phyloP scores from a whole-genome alignment of 2,113 vertebrate species.

The Sitta europaea region DNA sequence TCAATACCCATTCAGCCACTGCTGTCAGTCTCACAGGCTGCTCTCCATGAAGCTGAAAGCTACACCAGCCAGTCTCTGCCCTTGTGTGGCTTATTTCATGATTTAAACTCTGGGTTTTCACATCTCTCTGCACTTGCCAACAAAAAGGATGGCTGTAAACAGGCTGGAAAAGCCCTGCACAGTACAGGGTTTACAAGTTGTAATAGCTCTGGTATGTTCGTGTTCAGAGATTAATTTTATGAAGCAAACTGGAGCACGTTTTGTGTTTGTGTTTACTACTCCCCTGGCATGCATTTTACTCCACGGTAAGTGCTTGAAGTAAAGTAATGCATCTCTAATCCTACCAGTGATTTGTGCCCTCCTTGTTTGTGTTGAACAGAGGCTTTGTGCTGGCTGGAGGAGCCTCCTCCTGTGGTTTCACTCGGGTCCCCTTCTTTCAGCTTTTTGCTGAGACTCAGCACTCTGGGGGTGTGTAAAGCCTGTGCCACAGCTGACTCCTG shows the following conservation, averaged over 20 bases:
- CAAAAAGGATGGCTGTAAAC: neutral
- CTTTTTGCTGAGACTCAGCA: conserved; percentile 17
- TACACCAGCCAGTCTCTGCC: neutral
- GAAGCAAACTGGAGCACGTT: neutral
- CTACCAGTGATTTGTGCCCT: neutral
- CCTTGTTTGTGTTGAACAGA: neutral
- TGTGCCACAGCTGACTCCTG: neutral
- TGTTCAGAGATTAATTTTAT: conserved; percentile 21
- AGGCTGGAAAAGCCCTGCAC: neutral
- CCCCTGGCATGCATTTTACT: neutral
- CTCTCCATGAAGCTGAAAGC: neutral
- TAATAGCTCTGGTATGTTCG: conserved; percentile 33
- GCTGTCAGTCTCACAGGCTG: neutral
- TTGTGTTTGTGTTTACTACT: neutral
- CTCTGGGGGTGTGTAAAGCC: neutral
- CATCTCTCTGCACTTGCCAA: neutral
- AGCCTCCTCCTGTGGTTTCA: neutral
- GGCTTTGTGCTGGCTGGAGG: neutral
- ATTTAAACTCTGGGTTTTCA: neutral
- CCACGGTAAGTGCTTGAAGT: neutral
- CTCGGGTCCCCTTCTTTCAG: neutral
- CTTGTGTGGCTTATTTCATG: neutral
- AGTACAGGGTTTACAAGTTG: neutral
- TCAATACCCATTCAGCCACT: fast-evolving
- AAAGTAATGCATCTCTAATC: neutral